Percentiles rank a stretch among this genome's conserved stretches.
These are phyloP conservation scores for Ridgeia piscesae DNA, from an alignment of 1,140 invertebrate genomes.

Conservation along the genomic window DNA sequence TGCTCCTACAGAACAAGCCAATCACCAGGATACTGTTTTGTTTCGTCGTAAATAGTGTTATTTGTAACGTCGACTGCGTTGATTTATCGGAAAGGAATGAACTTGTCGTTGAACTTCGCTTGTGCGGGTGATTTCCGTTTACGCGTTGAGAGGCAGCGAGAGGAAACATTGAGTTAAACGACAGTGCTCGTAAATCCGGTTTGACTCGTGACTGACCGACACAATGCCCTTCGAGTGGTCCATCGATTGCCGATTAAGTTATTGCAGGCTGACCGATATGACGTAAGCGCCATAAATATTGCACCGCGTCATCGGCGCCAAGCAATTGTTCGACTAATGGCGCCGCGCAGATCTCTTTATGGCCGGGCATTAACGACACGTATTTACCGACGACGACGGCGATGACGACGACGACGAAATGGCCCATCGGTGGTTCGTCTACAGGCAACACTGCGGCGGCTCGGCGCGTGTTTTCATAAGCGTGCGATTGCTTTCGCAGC, in stretches of 20 bases:
- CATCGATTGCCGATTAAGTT: neutral
- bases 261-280: neutral
- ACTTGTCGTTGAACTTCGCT: neutral
- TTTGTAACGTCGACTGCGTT: neutral
- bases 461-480: neutral
- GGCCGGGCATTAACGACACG: neutral
- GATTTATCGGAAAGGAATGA: neutral
- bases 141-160: neutral
- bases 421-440: neutral
- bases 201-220: neutral
- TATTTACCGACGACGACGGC: neutral
- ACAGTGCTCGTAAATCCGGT: neutral
- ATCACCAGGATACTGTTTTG: neutral
- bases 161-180: conserved; percentile 5
- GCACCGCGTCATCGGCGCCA: neutral
- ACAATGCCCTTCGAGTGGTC: neutral
- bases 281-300: neutral
- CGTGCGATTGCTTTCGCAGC: neutral
- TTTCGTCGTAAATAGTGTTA: neutral
- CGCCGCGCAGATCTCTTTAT: neutral
- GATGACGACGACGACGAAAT: neutral
- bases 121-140: neutral
- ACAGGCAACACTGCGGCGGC: neutral
- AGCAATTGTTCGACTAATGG: neutral
- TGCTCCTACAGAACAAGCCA: too few species aligned